phyloP scores from a whole-genome alignment of 2,113 vertebrate species.

The Clinocottus analis region DNA sequence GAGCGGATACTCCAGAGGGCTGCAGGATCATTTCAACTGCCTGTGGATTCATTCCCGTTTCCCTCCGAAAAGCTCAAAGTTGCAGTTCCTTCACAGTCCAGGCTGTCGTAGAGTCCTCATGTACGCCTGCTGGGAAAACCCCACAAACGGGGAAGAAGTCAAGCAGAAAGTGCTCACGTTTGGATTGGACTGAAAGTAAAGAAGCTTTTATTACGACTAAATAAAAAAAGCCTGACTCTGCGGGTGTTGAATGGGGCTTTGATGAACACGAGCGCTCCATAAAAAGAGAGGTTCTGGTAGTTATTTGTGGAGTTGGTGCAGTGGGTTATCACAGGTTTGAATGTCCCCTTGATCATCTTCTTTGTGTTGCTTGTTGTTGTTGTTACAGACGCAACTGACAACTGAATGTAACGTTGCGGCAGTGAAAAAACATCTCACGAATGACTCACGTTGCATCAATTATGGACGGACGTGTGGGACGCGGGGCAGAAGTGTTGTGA shows the following conservation, averaged over 20 bases:
- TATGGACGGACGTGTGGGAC: neutral
- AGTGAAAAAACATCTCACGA: neutral
- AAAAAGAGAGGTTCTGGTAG: constrained; percentile 14
- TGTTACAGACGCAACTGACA: neutral
- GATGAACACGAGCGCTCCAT: constrained; percentile 26
- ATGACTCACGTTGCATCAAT: constrained; percentile 29
- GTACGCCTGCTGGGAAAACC: constrained; percentile 1
- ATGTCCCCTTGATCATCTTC: no score
- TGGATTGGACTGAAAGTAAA: constrained; percentile 46
- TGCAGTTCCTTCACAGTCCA: constrained; percentile 16
- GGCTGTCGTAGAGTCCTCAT: constrained; percentile 37
- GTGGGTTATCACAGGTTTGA: constrained; percentile 13
- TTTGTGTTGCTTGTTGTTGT: no score
- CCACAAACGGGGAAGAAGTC: constrained; percentile 13
- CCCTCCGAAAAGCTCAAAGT: constrained; percentile 22
- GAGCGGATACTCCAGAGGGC: constrained; percentile 31
- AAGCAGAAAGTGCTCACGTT: constrained; percentile 31
- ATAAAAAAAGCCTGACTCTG: constrained; percentile 40
- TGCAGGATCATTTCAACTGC: constrained; percentile 46
- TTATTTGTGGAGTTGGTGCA: constrained; percentile 15
- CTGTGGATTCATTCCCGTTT: constrained; percentile 45
- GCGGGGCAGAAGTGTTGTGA: constrained; percentile 24
- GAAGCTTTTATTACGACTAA: constrained; percentile 41
- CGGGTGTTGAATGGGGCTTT: constrained; percentile 29
- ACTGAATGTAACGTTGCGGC: no score